Evolutionary conservation across 2,888 invertebrate genomes (phyloP).

Genomic region (Peribatodes rhomboidaria): DNA sequence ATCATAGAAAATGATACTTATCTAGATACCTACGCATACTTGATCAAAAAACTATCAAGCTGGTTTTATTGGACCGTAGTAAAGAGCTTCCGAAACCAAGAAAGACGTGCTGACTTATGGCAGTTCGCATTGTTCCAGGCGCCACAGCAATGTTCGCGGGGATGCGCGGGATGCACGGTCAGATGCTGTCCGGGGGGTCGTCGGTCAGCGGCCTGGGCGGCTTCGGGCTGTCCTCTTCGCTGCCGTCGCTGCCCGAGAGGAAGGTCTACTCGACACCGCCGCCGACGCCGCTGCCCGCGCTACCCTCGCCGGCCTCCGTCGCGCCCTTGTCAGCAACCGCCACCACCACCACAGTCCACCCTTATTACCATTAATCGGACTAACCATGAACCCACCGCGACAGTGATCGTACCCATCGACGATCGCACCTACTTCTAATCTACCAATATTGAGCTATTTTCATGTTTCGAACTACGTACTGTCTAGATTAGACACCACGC

Average conservation of each 20-base stretch:
- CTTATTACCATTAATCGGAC: slow-evolving; percentile 61
- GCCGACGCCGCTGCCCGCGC: slow-evolving; percentile 84
- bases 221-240: slow-evolving; percentile 75
- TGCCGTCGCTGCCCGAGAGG: slow-evolving; percentile 82
- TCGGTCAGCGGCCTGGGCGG: slow-evolving; percentile 70
- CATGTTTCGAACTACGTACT: too few species aligned
- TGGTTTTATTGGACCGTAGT: too few species aligned
- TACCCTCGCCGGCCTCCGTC: slow-evolving; percentile 73
- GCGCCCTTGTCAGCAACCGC: slow-evolving; percentile 78
- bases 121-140: slow-evolving; percentile 55
- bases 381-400: not conserved
- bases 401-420: too few species aligned
- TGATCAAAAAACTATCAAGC: too few species aligned
- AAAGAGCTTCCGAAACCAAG: too few species aligned
- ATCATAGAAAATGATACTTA: too few species aligned
- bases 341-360: slow-evolving; percentile 71
- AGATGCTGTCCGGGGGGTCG: slow-evolving; percentile 74
- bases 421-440: too few species aligned
- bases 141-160: slow-evolving; percentile 76
- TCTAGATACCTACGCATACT: too few species aligned
- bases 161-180: slow-evolving; percentile 77
- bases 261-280: slow-evolving; percentile 86
- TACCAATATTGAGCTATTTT: not conserved
- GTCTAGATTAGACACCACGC: too few species aligned
- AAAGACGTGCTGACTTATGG: too few species aligned